A percentile compares a stretch with the other conserved stretches of the same genome.
Conservation (phyloP, 2,888 invertebrate species). For the Liposcelis brunnea region DNA sequence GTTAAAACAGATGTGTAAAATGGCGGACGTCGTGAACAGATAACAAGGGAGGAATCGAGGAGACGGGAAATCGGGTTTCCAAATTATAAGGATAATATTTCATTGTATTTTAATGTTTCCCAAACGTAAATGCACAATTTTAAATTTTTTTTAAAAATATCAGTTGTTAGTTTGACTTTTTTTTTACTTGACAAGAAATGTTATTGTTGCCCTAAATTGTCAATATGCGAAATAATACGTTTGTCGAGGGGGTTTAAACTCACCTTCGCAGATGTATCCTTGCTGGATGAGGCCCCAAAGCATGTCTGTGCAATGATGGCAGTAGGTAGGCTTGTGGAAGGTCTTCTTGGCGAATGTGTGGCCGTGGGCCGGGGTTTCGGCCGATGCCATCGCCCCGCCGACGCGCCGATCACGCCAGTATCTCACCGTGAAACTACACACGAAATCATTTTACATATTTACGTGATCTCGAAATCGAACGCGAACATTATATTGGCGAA, state of each 20-base stretch:
- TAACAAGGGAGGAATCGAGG: too few relatives aligned
- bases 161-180: too few relatives aligned
- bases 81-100: too few relatives aligned
- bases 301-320: conserved; percentile 99
- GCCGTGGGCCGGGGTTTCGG: conserved; percentile 41
- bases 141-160: too few relatives aligned
- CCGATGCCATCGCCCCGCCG: conserved; percentile 21
- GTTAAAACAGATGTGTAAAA: too few relatives aligned
- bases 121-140: too few relatives aligned
- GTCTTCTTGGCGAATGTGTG: conserved; percentile 99
- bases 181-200: too few relatives aligned
- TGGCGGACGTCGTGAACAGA: too few relatives aligned
- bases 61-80: too few relatives aligned
- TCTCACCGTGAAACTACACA: conserved; percentile 38
- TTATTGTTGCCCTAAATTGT: too few relatives aligned
- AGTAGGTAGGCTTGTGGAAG: conserved; percentile 99
- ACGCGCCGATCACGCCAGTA: conserved; percentile 39
- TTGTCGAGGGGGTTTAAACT: conserved; percentile 22
- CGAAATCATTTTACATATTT: conserved; percentile 35
- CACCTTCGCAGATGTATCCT: conserved; percentile 99
- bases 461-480: conserved; percentile 39
- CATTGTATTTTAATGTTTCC: too few relatives aligned
- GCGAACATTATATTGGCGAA: conserved; percentile 35
- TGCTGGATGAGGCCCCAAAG: conserved; percentile 99
- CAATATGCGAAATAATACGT: background rate